A percentile compares a stretch with the other conserved stretches of the same genome.
These are phyloP conservation scores for Phrixothrix hirtus DNA, from an alignment of 2,888 invertebrate genomes.

Conservation along the genomic window DNA sequence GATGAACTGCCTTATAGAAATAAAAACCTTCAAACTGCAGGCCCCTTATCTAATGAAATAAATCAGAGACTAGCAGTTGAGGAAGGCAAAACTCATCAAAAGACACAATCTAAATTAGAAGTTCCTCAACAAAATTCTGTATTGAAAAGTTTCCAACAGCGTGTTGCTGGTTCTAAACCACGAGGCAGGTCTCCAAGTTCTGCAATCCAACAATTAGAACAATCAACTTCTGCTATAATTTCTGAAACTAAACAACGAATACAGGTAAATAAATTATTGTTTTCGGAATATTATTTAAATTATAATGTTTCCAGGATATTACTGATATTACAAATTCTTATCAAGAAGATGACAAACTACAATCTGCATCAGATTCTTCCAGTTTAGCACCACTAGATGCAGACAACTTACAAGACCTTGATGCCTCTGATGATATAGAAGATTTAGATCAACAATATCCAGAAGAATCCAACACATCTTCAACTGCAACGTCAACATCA, in stretches of 20 bases:
- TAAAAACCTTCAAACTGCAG: conserved; percentile 3
- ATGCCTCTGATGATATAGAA: conserved; percentile 31
- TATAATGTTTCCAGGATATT: conserved; percentile 44
- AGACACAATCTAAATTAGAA: conserved; percentile 21
- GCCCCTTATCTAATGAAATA: conserved; percentile 7
- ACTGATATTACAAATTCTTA: conserved; percentile 52
- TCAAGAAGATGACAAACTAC: conserved; percentile 41
- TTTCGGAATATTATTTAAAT: neutral
- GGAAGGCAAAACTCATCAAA: conserved; percentile 14
- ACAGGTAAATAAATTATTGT: conserved; percentile 43
- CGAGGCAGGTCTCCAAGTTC: conserved; percentile 36
- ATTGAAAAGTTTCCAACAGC: conserved; percentile 35
- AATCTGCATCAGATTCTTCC: conserved; percentile 18
- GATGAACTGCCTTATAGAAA: conserved; percentile 27
- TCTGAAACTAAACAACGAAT: conserved; percentile 51
- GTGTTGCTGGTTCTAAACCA: conserved; percentile 29
- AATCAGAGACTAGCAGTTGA: conserved; percentile 13
- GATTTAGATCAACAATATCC: conserved; percentile 21
- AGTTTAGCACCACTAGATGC: conserved; percentile 21
- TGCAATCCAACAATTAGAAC: conserved; percentile 50
- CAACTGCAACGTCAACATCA: conserved; percentile 3
- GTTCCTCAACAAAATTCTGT: conserved; percentile 7
- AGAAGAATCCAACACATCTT: conserved; percentile 14
- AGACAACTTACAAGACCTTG: conserved; percentile 31
- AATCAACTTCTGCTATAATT: conserved; percentile 49